Percentiles rank a stretch among this genome's conserved stretches.
These are phyloP conservation scores for Strigamia maritima DNA, from an alignment of 2,888 invertebrate genomes.

Conservation along the genomic window DNA sequence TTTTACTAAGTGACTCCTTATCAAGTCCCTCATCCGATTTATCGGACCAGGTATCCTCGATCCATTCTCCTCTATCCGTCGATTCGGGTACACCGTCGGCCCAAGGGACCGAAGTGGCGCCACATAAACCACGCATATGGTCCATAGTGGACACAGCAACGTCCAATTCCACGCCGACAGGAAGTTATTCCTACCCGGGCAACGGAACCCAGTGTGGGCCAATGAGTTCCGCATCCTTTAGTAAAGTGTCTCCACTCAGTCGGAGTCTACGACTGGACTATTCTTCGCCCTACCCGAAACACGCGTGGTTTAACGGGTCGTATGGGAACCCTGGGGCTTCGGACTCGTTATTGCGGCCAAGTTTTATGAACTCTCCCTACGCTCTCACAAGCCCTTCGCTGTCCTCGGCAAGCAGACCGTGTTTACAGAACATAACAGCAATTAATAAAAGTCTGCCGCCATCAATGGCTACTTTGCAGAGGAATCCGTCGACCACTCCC, in stretches of 20 bases:
- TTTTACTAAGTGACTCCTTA: conserved; percentile 40
- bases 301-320: conserved; percentile 41
- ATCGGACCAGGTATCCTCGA: conserved; percentile 41
- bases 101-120: conserved; percentile 1
- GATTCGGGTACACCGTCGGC: conserved; percentile 29
- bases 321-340: conserved; percentile 42
- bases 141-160: conserved; percentile 48
- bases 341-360: conserved; percentile 18
- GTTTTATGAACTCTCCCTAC: conserved; percentile 15
- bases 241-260: conserved; percentile 41
- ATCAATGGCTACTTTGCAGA: conserved; percentile 56
- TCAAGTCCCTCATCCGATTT: conserved; percentile 42
- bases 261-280: conserved; percentile 41
- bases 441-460: conserved; percentile 5
- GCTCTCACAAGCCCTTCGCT: conserved; percentile 18
- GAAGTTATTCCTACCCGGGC: neutral
- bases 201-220: neutral
- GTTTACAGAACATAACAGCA: conserved; percentile 26
- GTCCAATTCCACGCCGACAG: conserved; percentile 40
- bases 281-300: conserved; percentile 44
- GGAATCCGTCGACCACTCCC: conserved; percentile 34
- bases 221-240: conserved; percentile 41
- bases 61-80: conserved; percentile 40
- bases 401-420: neutral
- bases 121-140: conserved; percentile 47